A percentile compares a stretch with the other conserved stretches of the same genome.
Conservation (phyloP, 2,888 invertebrate genomes). For the Euplexia lucipara region DNA sequence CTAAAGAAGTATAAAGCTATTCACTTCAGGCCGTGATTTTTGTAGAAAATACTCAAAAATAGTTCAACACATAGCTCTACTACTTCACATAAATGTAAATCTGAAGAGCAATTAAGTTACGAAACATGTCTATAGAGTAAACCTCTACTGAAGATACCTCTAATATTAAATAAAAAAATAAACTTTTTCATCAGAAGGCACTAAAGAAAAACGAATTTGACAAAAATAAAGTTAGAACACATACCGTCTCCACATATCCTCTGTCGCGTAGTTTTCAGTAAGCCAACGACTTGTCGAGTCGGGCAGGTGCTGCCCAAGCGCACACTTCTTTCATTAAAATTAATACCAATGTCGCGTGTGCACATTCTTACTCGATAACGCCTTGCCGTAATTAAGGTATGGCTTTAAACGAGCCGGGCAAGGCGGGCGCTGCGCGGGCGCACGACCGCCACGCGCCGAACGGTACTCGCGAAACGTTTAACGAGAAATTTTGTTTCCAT, state of each 20-base stretch:
- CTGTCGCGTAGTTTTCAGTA: conserved; percentile 81
- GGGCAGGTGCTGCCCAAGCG: conserved; percentile 86
- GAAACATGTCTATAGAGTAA: too few species aligned
- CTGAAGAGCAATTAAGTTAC: too few species aligned
- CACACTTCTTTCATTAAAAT: conserved; percentile 91
- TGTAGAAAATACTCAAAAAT: too few species aligned
- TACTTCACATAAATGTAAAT: too few species aligned
- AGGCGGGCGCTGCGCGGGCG: conserved; percentile 61
- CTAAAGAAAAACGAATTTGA: not conserved
- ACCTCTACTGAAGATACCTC: too few species aligned
- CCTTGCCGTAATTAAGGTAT: conserved; percentile 89
- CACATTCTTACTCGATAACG: conserved; percentile 91
- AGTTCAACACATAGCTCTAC: too few species aligned
- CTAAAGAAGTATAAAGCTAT: too few species aligned
- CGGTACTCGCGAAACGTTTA: conserved; percentile 78
- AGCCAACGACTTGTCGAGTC: conserved; percentile 75
- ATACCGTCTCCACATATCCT: conserved; percentile 41
- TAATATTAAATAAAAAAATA: not conserved
- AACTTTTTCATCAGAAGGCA: not conserved
- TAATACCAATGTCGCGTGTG: conserved; percentile 91
- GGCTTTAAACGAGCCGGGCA: conserved; percentile 76
- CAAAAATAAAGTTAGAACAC: not conserved
- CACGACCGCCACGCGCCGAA: conserved; percentile 85
- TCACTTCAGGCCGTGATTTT: too few species aligned
- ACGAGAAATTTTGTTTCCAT: conserved; percentile 80